Percentiles rank a stretch among this genome's conserved stretches.
Conservation (phyloP, 2,888 invertebrate genomes). For the Stegana nigrithorax region DNA sequence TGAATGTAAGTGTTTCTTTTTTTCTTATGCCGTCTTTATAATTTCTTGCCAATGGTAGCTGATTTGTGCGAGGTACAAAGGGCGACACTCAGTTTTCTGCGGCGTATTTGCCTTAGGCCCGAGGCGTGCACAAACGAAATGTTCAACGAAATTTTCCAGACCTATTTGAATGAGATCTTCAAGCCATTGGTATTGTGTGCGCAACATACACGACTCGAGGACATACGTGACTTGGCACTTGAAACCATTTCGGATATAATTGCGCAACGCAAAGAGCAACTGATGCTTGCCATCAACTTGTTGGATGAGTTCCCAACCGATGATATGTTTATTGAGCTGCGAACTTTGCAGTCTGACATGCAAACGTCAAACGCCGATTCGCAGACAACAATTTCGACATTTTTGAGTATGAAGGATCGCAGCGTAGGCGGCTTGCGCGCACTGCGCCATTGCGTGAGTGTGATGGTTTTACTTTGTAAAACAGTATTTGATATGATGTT, state of each 20-base stretch:
- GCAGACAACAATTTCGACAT: constrained; percentile 29
- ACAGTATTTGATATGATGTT: background rate
- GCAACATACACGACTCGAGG: constrained; percentile 23
- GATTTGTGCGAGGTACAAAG: constrained; percentile 37
- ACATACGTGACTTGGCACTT: constrained; percentile 34
- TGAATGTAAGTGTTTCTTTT: constrained; percentile 29
- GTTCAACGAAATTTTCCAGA: constrained; percentile 26
- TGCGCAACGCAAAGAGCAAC: constrained; percentile 29
- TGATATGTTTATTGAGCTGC: constrained; percentile 32
- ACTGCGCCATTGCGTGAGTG: constrained; percentile 46
- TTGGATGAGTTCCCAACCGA: constrained; percentile 46
- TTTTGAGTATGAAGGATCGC: constrained; percentile 39
- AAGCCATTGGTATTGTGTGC: constrained; percentile 43
- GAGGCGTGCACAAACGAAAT: constrained; percentile 20
- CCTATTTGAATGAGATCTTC: constrained; percentile 46
- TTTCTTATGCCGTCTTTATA: background rate
- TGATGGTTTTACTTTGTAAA: background rate
- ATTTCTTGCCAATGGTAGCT: constrained; percentile 18
- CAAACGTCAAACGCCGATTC: constrained; percentile 27
- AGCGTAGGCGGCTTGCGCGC: constrained; percentile 41
- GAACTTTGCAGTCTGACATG: constrained; percentile 14
- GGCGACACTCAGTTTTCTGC: constrained; percentile 40
- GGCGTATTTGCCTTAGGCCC: constrained; percentile 36
- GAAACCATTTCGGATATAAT: constrained; percentile 40
- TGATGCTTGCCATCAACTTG: constrained; percentile 38